Percentiles rank a stretch among this genome's conserved stretches.
Evolutionary conservation across 2,797 vertebrate species (phyloP).

Genomic region (Lemur catta): DNA sequence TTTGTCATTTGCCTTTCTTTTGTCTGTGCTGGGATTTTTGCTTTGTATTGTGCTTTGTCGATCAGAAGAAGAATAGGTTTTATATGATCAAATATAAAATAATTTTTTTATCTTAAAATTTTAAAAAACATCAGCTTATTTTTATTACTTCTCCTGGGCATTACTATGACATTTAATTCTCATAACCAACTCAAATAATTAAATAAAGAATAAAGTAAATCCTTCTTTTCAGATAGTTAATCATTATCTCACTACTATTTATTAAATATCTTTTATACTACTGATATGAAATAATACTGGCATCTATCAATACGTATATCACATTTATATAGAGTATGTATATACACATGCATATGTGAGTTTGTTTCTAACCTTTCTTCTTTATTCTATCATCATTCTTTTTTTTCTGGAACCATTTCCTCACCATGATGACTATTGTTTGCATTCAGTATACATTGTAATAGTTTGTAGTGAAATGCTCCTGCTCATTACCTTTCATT

Average conservation of each 20-base stretch:
- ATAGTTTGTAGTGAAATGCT: neutral
- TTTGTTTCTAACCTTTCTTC: neutral
- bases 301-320: neutral
- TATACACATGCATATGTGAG: neutral
- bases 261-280: neutral
- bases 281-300: neutral
- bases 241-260: neutral
- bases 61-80: neutral
- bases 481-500: neutral
- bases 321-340: neutral
- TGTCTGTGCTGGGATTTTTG: neutral
- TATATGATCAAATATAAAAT: neutral
- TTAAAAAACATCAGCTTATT: neutral
- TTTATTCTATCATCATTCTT: neutral
- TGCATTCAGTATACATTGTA: neutral
- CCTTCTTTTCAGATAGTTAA: neutral
- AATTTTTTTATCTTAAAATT: neutral
- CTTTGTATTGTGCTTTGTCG: neutral
- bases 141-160: neutral
- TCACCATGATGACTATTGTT: neutral
- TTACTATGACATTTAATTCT: neutral
- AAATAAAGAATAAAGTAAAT: neutral
- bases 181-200: neutral
- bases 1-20: neutral
- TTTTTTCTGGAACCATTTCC: neutral